Evolutionary conservation across 2,113 vertebrate species (phyloP).

Genomic region (Barbus barbus): DNA sequence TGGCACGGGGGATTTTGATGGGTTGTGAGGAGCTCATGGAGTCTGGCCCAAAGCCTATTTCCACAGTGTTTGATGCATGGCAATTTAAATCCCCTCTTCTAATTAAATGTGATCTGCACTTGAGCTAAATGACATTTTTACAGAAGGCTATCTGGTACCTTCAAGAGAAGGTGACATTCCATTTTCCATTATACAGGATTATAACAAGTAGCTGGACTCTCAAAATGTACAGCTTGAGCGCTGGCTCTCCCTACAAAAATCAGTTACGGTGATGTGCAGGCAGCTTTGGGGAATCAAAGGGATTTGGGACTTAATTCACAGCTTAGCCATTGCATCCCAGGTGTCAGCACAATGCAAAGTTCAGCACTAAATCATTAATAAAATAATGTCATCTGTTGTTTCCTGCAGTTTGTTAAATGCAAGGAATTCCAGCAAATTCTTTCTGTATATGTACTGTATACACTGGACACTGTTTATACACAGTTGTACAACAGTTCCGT

Average conservation of each 20-base stretch:
- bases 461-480: background rate
- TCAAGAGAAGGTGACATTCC: conserved; percentile 83
- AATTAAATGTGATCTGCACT: conserved; percentile 84
- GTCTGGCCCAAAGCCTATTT: conserved; percentile 76
- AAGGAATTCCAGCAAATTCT: conserved; percentile 58
- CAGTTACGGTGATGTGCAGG: conserved; percentile 75
- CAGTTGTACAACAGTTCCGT: background rate
- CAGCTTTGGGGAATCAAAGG: conserved; percentile 72
- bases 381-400: conserved; percentile 74
- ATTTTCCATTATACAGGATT: conserved; percentile 80
- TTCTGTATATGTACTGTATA: background rate
- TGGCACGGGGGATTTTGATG: conserved; percentile 78
- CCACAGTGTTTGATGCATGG: conserved; percentile 78
- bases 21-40: conserved; percentile 77
- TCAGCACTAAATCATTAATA: conserved; percentile 76
- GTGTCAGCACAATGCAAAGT: conserved; percentile 82
- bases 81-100: conserved; percentile 81
- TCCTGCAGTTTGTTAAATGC: conserved; percentile 56
- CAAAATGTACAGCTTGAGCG: conserved; percentile 64
- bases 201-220: conserved; percentile 74
- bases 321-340: conserved; percentile 73
- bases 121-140: conserved; percentile 80
- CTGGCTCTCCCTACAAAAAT: conserved; percentile 70
- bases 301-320: conserved; percentile 78
- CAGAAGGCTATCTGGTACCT: conserved; percentile 78